A percentile compares a stretch with the other conserved stretches of the same genome.
Conservation (phyloP, 2,888 invertebrate genomes). For the Antitype chi region DNA sequence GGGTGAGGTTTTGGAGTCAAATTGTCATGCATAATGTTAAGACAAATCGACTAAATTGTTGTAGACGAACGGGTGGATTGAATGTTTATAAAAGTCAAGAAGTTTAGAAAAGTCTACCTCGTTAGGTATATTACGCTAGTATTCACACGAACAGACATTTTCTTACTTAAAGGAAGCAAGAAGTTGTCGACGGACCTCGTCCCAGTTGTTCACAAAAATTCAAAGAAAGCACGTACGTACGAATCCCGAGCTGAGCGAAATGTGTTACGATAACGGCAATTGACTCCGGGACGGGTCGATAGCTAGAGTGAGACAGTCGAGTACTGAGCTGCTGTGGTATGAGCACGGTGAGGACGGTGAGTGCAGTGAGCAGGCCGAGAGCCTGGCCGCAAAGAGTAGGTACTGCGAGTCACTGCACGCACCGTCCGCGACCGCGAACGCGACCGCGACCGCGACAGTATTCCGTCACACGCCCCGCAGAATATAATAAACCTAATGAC, state of each 20-base stretch:
- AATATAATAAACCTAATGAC: not conserved
- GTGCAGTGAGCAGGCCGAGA: slow-evolving; percentile 4
- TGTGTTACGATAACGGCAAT: slow-evolving; percentile 52
- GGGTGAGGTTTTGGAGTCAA: not conserved
- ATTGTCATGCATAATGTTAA: slow-evolving; percentile 14
- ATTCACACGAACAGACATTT: not conserved
- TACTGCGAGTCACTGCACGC: not conserved
- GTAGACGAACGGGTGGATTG: slow-evolving; percentile 12
- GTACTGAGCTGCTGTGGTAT: slow-evolving; percentile 21
- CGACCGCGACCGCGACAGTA: too few species aligned
- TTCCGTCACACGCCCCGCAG: not conserved
- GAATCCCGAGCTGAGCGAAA: slow-evolving; percentile 32
- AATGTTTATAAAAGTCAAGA: slow-evolving; percentile 19
- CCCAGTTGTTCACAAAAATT: slow-evolving; percentile 14
- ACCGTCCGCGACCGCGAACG: too few species aligned
- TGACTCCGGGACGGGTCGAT: slow-evolving; percentile 57
- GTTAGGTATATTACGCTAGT: not conserved
- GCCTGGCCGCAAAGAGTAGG: not conserved
- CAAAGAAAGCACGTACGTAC: slow-evolving; percentile 42
- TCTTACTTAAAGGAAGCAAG: not conserved
- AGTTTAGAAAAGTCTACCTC: not conserved
- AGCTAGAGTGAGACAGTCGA: slow-evolving; percentile 47
- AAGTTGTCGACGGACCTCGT: not conserved
- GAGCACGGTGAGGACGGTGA: not conserved
- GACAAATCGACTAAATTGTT: slow-evolving; percentile 18